A percentile compares a stretch with the other conserved stretches of the same genome.
Conservation (phyloP, 2,888 invertebrate genomes). For the Nymphalis polychloros region DNA sequence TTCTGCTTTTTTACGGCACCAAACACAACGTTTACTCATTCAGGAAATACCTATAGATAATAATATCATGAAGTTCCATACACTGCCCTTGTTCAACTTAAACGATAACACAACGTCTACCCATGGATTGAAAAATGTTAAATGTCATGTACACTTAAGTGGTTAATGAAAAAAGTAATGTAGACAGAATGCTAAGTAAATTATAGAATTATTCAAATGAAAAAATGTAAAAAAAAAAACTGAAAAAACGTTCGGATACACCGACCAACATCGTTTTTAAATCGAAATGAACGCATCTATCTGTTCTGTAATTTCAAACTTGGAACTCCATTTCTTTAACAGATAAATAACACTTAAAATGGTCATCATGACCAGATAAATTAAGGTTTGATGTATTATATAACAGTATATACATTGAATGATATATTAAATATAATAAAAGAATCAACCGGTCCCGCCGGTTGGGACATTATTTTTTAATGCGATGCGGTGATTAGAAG, state of each 20-base stretch:
- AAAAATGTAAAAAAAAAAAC: conserved; percentile 11
- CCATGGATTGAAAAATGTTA: conserved; percentile 24
- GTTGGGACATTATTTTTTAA: conserved; percentile 60
- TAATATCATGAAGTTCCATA: conserved; percentile 46
- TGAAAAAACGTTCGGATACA: conserved; percentile 13
- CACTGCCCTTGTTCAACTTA: conserved; percentile 22
- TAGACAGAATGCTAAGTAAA: neutral
- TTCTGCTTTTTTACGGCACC: conserved; percentile 9
- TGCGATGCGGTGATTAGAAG: conserved; percentile 67
- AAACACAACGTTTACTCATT: conserved; percentile 45
- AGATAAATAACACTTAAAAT: conserved; percentile 58
- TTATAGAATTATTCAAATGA: conserved; percentile 5
- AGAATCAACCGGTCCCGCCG: conserved; percentile 48
- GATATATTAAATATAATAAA: conserved; percentile 65
- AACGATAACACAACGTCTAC: conserved; percentile 24
- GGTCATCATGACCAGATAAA: conserved; percentile 73
- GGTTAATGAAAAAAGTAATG: conserved; percentile 17
- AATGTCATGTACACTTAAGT: conserved; percentile 11
- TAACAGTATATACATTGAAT: conserved; percentile 63
- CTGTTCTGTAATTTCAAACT: conserved; percentile 39
- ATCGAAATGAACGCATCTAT: conserved; percentile 1
- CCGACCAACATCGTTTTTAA: conserved; percentile 7
- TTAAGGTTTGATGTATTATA: conserved; percentile 70
- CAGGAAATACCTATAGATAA: conserved; percentile 55
- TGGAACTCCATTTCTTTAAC: conserved; percentile 49